Base-by-base conservation (phyloP, 1,140 invertebrate genomes). In the Papilio aristodemus region DNA sequence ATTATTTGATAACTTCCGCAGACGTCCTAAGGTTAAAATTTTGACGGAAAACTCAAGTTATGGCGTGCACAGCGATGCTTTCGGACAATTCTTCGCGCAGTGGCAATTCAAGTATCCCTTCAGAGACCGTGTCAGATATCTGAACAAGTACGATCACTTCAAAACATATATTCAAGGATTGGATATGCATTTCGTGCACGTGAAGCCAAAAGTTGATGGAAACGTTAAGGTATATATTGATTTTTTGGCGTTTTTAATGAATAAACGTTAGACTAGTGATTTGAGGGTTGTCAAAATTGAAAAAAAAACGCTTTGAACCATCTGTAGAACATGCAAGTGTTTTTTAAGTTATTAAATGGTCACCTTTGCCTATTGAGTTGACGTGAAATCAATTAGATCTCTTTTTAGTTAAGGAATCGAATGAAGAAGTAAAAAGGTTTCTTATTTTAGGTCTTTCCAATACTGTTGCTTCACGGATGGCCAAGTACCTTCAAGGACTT, bases 401-500 rank as follows among this genome's bases (percentile, higher is more conserved):
- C n/a, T n/a, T n/a, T n/a, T n/a, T n/a, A n/a, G n/a, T n/a, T n/a
- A n/a, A n/a, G n/a, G n/a, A n/a, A n/a, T n/a, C n/a, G n/a, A 32
- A 32, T 6, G 2, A 32, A 32, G 27, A 39, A n/a, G 17, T 63
- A 25, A 25, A 14, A 39, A 4, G 22, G 11, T 6, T 70, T 60
- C 27, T 50, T 37, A 36, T 80, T 73, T 1, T 69, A 92, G 84
- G 91, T 96, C 2, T 54, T 94, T 9, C 95, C 95, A 0, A 57
- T 97, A n/a, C 73, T 97, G 0, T 36, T 97, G 0, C 72, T 96
- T 0, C 96, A 98, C 76, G 96, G 97, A 8, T 98, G 96, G 96
- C 97, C 97, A 4, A 96, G 96, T 41, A 96, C 95, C 0, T 88
- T 97, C 3, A 92, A 94, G 38, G 96, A 97, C 80, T 97, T 97